These are phyloP conservation scores for Actinernus sp. DNA, from an alignment of 92 coral and sea anemone species.

Conservation along the genomic window DNA sequence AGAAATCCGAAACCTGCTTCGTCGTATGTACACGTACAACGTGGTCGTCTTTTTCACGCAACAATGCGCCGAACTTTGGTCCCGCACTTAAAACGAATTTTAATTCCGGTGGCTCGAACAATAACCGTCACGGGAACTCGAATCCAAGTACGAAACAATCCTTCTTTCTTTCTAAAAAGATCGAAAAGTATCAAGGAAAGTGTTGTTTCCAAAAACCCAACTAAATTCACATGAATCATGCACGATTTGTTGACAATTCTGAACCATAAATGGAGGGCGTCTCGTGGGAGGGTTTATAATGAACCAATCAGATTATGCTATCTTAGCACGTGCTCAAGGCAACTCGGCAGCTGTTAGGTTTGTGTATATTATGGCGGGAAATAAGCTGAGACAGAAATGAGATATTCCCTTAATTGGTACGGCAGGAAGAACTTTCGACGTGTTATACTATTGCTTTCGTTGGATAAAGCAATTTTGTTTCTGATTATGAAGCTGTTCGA, in stretches of 20 bases:
- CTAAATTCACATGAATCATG: slow-evolving; percentile 31
- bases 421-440: too few species aligned
- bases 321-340: slow-evolving; percentile 9
- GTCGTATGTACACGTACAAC: neutral
- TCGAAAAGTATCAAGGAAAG: neutral
- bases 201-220: neutral
- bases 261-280: slow-evolving; percentile 43
- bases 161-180: neutral
- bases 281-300: slow-evolving; percentile 29
- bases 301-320: slow-evolving; percentile 19
- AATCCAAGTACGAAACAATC: neutral
- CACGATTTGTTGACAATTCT: slow-evolving; percentile 33
- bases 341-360: slow-evolving; percentile 7
- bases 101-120: neutral
- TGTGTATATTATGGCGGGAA: slow-evolving; percentile 5
- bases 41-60: slow-evolving; percentile 25
- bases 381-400: too few species aligned
- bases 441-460: too few species aligned
- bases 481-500: too few species aligned
- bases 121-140: neutral
- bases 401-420: too few species aligned
- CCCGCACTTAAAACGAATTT: neutral
- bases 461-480: too few species aligned
- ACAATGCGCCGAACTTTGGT: slow-evolving; percentile 33
- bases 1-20: slow-evolving; percentile 8